Conservation (phyloP, 2,113 vertebrate genomes). For the Stegostoma tigrinum region DNA sequence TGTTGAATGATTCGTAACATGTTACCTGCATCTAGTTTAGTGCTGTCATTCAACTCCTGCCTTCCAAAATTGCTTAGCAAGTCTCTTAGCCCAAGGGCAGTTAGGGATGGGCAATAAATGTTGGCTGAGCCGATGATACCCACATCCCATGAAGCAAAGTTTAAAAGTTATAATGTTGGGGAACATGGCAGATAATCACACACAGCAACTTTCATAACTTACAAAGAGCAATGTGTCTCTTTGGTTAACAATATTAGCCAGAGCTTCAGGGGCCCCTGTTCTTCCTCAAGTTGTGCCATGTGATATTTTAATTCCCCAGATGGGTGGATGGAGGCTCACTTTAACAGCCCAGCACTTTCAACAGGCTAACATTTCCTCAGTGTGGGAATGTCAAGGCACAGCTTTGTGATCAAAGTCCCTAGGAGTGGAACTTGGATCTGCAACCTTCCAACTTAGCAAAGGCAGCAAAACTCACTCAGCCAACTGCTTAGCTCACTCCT, state of each 20-base stretch:
- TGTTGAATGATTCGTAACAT: too few relatives aligned
- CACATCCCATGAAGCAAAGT: too few relatives aligned
- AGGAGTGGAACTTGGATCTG: not conserved
- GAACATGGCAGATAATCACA: not conserved
- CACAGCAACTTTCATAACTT: not conserved
- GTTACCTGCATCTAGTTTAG: too few relatives aligned
- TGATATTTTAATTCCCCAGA: not conserved
- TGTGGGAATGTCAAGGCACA: not conserved
- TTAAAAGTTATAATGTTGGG: not conserved
- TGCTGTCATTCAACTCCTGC: too few relatives aligned
- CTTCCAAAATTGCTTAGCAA: too few relatives aligned
- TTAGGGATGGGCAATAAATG: too few relatives aligned
- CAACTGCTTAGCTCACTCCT: not conserved
- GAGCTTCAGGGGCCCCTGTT: not conserved
- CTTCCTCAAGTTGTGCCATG: not conserved
- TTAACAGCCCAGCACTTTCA: not conserved
- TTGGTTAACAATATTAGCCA: not conserved
- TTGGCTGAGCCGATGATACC: too few relatives aligned
- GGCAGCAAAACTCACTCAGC: not conserved
- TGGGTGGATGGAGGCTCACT: not conserved
- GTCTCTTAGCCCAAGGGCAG: too few relatives aligned
- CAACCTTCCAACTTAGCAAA: not conserved
- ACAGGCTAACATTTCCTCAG: not conserved
- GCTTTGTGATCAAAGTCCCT: not conserved
- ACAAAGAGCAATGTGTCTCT: not conserved